Base-by-base conservation (phyloP, 2,888 invertebrate genomes). In the Drosophila villosipedis region DNA sequence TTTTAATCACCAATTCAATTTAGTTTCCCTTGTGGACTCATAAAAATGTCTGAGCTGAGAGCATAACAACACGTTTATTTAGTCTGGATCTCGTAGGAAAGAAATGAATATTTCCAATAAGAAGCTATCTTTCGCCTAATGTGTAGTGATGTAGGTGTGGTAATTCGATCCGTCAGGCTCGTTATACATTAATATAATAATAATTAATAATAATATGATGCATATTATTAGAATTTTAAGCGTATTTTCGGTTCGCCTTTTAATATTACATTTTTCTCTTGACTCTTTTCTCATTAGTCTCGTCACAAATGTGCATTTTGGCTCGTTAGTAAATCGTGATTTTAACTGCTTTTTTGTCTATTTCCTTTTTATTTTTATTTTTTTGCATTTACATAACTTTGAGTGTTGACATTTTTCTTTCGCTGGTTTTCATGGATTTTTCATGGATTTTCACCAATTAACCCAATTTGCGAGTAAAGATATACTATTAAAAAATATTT, bases 331-430 rank as follows among this genome's bases (percentile, higher is more conserved):
- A 22, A 33, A 41, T 9, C n/a, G 22, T 4, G 12, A 41, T 63
- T 41, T 52, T 16, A 10, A 25, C 25, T 12, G 10, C 14, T 25
- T 25, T 7, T 33, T 53, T 41, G 14, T 16, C 16, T 5, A 25
- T 25, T 22, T 9, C 0, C 2, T 1, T 22, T 9, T n/a, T 14
- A 43, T 33, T 49, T 49, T 4, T 1, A 25, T 41, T 49, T 16
- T 49, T 28, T 25, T 25, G 14, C 14, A 16, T 49, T 49, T 9
- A 4, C 4, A 19, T 28, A 30, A 35, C 35, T 53, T 39, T 28
- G 25, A 37, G 35, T 52, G 57, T n/a, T 58, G 35, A 53, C 33
- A 53, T 41, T 31, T 66, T 33, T n/a, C 43, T n/a, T 50, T 25
- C 19, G 28, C 22, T 39, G 16, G 7, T 14, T 39, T 41, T 41